Percentiles rank a stretch among this genome's conserved stretches.
Evolutionary conservation across 1,140 invertebrate species (phyloP).

Genomic region (Drosophila nikananu): DNA sequence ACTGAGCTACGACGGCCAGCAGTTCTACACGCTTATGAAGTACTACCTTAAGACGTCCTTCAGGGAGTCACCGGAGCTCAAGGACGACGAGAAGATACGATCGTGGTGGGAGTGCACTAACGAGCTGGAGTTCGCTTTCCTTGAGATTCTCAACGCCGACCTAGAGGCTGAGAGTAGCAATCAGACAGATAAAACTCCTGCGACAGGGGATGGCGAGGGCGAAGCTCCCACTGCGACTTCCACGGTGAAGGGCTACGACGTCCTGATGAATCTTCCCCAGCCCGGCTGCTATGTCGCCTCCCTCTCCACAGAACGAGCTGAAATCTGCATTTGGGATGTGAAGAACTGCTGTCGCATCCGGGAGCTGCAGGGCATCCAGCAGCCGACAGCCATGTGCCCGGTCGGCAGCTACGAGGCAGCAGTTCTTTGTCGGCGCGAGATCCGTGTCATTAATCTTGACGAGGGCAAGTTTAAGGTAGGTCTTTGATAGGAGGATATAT

Average conservation of each 20-base stretch:
- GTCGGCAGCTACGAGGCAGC: conserved; percentile 91
- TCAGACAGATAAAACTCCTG: neutral
- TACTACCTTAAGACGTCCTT: conserved; percentile 86
- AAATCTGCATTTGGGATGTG: conserved; percentile 93
- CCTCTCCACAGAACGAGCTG: conserved; percentile 90
- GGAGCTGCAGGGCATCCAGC: conserved; percentile 89
- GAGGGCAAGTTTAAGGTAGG: conserved; percentile 87
- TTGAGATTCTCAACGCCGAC: conserved; percentile 75
- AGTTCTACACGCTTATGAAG: conserved; percentile 90
- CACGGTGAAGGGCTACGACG: conserved; percentile 67
- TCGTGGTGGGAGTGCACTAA: conserved; percentile 76
- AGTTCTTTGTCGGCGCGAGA: conserved; percentile 92
- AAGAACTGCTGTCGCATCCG: conserved; percentile 88
- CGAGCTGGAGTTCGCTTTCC: conserved; percentile 78
- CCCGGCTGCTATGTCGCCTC: conserved; percentile 89
- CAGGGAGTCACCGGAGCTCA: conserved; percentile 63
- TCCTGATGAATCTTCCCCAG: conserved; percentile 76
- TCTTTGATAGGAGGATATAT: neutral
- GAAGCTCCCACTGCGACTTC: neutral
- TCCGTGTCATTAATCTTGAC: conserved; percentile 92
- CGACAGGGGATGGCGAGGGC: neutral
- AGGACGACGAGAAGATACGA: conserved; percentile 75
- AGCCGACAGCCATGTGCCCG: conserved; percentile 89
- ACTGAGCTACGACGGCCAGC: conserved; percentile 90
- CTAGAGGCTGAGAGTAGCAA: conserved; percentile 57